These are phyloP conservation scores for Alloscopus bannaensis DNA, from an alignment of 2,888 invertebrate genomes.

Conservation along the genomic window DNA sequence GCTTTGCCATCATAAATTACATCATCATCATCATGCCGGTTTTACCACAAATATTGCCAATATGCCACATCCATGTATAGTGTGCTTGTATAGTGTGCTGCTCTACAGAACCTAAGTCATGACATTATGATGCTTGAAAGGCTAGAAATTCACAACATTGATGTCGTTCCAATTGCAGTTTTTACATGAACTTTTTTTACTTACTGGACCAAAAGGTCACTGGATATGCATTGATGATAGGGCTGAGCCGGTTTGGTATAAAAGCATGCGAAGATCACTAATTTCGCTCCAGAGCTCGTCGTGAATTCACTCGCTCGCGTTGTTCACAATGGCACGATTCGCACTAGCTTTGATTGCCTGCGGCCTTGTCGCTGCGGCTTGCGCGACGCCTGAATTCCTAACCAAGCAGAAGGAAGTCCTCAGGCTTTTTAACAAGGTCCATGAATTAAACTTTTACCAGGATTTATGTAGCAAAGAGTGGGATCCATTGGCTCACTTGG, in stretches of 20 bases:
- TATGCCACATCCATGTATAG: too few relatives aligned
- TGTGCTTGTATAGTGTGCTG: too few relatives aligned
- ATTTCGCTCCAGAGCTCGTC: constrained; percentile 42
- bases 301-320: constrained; percentile 45
- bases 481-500: constrained; percentile 79
- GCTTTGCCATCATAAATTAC: too few relatives aligned
- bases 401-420: constrained; percentile 78
- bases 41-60: too few relatives aligned
- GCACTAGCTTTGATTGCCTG: constrained; percentile 57
- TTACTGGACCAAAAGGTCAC: constrained; percentile 16
- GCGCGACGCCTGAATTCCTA: constrained; percentile 61
- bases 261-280: constrained; percentile 16
- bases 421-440: constrained; percentile 80
- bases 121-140: too few relatives aligned
- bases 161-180: constrained; percentile 3
- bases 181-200: not conserved
- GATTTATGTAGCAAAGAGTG: constrained; percentile 79
- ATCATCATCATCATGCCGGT: too few relatives aligned
- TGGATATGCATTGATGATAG: not conserved
- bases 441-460: constrained; percentile 79
- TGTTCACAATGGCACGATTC: constrained; percentile 52
- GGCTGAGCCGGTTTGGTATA: constrained; percentile 20
- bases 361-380: constrained; percentile 47
- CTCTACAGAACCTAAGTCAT: too few relatives aligned
- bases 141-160: too few relatives aligned